phyloP scores from a whole-genome alignment of 2,888 invertebrate species.

The Trypoxylon attenuatum region DNA sequence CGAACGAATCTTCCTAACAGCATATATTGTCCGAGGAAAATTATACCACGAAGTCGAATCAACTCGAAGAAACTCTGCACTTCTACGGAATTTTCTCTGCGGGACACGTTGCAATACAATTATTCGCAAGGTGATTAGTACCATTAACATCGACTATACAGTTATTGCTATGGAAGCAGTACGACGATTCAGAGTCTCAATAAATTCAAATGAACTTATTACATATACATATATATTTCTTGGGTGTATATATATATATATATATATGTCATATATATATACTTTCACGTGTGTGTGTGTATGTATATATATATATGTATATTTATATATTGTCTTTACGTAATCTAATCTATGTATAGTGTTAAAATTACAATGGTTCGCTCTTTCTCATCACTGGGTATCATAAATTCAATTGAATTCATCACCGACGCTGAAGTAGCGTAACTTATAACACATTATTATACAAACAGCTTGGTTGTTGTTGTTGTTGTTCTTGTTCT shows the following conservation, averaged over 20 bases:
- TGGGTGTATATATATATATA: slow-evolving; percentile 2
- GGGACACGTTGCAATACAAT: slow-evolving; percentile 45
- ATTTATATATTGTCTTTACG: slow-evolving; percentile 63
- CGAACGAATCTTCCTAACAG: slow-evolving; percentile 30
- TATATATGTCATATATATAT: slow-evolving; percentile 8
- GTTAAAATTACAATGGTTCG: slow-evolving; percentile 55
- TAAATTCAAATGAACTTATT: slow-evolving; percentile 66
- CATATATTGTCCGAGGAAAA: slow-evolving; percentile 66
- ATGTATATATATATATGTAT: slow-evolving; percentile 35
- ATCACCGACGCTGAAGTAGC: slow-evolving; percentile 64
- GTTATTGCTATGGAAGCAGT: slow-evolving; percentile 73
- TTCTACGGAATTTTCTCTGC: slow-evolving; percentile 45
- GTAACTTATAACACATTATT: slow-evolving; percentile 67
- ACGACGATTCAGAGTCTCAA: slow-evolving; percentile 66
- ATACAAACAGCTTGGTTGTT: slow-evolving; percentile 52
- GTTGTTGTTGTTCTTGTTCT: neutral
- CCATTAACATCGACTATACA: slow-evolving; percentile 71
- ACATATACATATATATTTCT: slow-evolving; percentile 17
- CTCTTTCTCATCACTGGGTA: slow-evolving; percentile 35
- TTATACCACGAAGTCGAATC: slow-evolving; percentile 62
- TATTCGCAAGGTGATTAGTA: slow-evolving; percentile 63
- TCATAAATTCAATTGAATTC: slow-evolving; percentile 65
- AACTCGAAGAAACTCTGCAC: slow-evolving; percentile 56
- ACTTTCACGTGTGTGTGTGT: too few relatives aligned
- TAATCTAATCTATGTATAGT: slow-evolving; percentile 60